These are phyloP conservation scores for Kryptolebias ocellatus DNA, from an alignment of 2,797 vertebrate genomes.

Conservation along the genomic window DNA sequence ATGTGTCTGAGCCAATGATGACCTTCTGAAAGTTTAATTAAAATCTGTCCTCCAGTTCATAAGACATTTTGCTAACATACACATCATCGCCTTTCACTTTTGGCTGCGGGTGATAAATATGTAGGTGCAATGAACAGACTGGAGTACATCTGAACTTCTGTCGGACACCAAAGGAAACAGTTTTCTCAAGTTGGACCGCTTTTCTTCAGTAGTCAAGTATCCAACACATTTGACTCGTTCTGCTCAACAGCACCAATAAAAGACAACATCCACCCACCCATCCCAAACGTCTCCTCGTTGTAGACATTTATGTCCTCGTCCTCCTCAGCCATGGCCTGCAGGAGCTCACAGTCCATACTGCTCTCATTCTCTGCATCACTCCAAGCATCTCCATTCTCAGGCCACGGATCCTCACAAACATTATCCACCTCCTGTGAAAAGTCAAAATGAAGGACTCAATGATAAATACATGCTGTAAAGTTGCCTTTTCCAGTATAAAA, in stretches of 20 bases:
- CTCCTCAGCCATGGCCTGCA: constrained; percentile 87
- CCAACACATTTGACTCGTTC: background rate
- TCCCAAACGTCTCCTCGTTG: constrained; percentile 88
- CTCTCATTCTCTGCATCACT: constrained; percentile 71
- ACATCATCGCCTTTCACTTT: too few relatives aligned
- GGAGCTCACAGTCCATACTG: constrained; percentile 73
- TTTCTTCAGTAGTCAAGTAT: too few relatives aligned
- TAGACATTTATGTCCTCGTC: constrained; percentile 87
- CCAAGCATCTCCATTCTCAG: constrained; percentile 78
- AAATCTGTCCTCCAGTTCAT: too few relatives aligned
- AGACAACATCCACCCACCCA: constrained; percentile 74
- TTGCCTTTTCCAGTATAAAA: background rate
- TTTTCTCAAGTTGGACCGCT: too few relatives aligned
- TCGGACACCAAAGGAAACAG: too few relatives aligned
- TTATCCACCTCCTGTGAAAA: constrained; percentile 46
- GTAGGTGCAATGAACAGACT: too few relatives aligned
- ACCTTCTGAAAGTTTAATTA: too few relatives aligned
- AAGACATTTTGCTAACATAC: too few relatives aligned
- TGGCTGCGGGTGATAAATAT: too few relatives aligned
- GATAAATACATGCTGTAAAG: background rate
- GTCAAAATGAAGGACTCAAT: background rate
- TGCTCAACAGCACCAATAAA: background rate
- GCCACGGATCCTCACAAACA: constrained; percentile 64
- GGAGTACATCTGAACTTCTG: too few relatives aligned
- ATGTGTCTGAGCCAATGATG: too few relatives aligned